These are phyloP conservation scores for Mechanitis messenoides DNA, from an alignment of 2,888 invertebrate species.

Conservation along the genomic window DNA sequence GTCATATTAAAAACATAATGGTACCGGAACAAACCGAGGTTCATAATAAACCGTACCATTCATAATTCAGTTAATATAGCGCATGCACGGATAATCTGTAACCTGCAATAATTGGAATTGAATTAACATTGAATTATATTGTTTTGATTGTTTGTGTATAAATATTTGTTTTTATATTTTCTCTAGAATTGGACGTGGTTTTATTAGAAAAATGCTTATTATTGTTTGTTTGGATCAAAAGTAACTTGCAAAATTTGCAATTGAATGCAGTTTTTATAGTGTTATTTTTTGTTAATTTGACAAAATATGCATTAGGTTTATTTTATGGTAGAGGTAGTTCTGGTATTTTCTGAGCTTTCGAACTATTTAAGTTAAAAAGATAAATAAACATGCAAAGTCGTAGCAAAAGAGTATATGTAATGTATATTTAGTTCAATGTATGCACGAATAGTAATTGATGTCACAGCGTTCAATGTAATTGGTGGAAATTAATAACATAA, in stretches of 20 bases:
- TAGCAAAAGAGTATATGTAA: too few relatives aligned
- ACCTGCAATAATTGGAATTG: not conserved
- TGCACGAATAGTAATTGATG: constrained; percentile 1
- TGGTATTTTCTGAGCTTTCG: too few relatives aligned
- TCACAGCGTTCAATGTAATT: not conserved
- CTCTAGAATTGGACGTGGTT: too few relatives aligned
- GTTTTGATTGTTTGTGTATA: not conserved
- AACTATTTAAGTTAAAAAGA: too few relatives aligned
- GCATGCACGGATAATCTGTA: not conserved
- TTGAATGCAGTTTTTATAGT: too few relatives aligned
- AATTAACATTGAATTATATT: not conserved
- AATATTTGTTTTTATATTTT: not conserved
- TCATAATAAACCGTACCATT: not conserved
- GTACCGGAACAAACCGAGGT: constrained; percentile 1
- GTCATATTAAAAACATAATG: not conserved
- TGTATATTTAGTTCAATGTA: not conserved
- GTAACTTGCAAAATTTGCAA: too few relatives aligned
- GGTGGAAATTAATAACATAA: not conserved
- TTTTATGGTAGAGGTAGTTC: too few relatives aligned
- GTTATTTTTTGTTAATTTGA: too few relatives aligned
- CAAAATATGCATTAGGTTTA: too few relatives aligned
- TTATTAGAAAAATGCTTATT: too few relatives aligned
- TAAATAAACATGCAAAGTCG: too few relatives aligned
- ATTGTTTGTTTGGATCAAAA: too few relatives aligned
- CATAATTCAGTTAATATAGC: not conserved